phyloP scores from a whole-genome alignment of 2,888 invertebrate species.

The Luperina nickerlii region DNA sequence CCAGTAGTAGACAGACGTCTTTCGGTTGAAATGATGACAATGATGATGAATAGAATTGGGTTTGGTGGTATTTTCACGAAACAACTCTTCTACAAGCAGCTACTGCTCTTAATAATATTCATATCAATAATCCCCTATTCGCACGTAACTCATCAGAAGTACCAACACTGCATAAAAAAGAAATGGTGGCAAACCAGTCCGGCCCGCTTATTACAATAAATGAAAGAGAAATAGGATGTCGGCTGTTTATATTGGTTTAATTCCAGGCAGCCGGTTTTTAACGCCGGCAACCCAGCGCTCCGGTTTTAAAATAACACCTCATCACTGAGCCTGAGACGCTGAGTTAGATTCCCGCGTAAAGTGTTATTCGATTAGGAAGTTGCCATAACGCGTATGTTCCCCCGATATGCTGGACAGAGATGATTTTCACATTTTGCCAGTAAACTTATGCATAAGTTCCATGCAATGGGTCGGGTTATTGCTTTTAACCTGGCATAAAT shows the following conservation, averaged over 20 bases:
- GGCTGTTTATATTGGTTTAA: constrained; percentile 13
- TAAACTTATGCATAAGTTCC: neutral
- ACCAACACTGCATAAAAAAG: constrained; percentile 25
- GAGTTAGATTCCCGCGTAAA: neutral
- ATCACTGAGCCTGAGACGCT: neutral
- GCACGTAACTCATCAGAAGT: constrained; percentile 9
- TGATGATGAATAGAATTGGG: neutral
- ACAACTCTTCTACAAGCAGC: neutral
- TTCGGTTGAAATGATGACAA: neutral
- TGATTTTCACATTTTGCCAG: neutral
- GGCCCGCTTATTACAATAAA: neutral
- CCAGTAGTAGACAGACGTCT: too few species aligned
- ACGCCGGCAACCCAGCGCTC: neutral
- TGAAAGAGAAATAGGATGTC: constrained; percentile 39
- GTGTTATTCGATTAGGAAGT: neutral
- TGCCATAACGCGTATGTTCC: too few species aligned
- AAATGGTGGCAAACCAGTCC: constrained; percentile 24
- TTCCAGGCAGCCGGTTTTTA: constrained; percentile 15
- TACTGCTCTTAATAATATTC: neutral
- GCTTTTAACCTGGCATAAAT: too few species aligned
- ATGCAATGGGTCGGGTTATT: neutral
- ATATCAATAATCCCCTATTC: constrained; percentile 1
- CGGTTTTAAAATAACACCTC: constrained; percentile 11
- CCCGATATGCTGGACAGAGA: neutral
- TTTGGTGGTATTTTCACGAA: neutral